phyloP scores from a whole-genome alignment of 2,888 invertebrate genomes.

The Chromoteleia sp. region DNA sequence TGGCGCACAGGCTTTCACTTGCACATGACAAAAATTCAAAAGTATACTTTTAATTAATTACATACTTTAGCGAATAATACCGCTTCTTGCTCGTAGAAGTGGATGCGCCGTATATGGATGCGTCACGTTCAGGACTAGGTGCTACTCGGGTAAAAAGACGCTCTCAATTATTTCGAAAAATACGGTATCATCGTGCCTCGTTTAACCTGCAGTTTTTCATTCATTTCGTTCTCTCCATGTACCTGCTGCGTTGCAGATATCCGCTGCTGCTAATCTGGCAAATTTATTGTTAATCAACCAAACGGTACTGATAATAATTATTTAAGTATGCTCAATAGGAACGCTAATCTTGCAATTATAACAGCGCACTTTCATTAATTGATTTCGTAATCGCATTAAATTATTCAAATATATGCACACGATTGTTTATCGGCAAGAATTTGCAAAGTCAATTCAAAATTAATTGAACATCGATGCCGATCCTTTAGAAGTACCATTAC shows the following conservation, averaged over 20 bases:
- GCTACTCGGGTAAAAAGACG: conserved; percentile 39
- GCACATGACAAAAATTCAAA: conserved; percentile 60
- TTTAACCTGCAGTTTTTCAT: conserved; percentile 45
- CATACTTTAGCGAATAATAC: conserved; percentile 50
- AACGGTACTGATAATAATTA: conserved; percentile 14
- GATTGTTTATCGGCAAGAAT: no score
- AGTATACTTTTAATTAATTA: conserved; percentile 65
- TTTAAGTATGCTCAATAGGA: conserved; percentile 15
- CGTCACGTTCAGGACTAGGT: conserved; percentile 36
- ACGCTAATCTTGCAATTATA: conserved; percentile 2
- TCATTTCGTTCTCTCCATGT: conserved; percentile 12
- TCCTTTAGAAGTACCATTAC: no score
- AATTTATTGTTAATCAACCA: conserved; percentile 33
- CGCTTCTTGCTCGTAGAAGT: conserved; percentile 50
- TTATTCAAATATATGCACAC: not conserved
- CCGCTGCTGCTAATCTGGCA: not conserved
- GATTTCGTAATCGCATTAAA: no score
- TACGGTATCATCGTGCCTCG: conserved; percentile 44
- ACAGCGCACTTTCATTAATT: not conserved
- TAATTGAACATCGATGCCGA: no score
- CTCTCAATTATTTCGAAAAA: conserved; percentile 60
- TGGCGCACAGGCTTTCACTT: conserved; percentile 54
- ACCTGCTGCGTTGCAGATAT: not conserved
- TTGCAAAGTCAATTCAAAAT: no score
- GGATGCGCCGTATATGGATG: conserved; percentile 46